These are phyloP conservation scores for Pterostichus madidus DNA, from an alignment of 2,888 invertebrate genomes.

Conservation along the genomic window DNA sequence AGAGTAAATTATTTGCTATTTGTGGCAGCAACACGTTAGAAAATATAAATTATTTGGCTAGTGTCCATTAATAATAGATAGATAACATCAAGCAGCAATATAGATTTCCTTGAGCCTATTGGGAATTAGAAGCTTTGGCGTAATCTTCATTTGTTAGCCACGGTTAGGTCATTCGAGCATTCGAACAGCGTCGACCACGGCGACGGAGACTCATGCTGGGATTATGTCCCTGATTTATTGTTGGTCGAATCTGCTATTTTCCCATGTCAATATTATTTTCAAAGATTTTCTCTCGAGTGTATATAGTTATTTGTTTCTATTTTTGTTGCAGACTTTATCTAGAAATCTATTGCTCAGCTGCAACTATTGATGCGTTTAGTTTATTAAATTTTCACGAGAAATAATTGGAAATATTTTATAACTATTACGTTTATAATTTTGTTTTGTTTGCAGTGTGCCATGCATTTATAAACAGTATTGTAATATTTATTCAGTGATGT, in stretches of 20 bases:
- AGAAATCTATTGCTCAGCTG: slow-evolving; percentile 22
- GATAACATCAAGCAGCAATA: slow-evolving; percentile 46
- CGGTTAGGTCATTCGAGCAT: slow-evolving; percentile 25
- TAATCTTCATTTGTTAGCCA: slow-evolving; percentile 39
- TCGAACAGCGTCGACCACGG: not conserved
- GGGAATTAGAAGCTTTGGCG: slow-evolving; percentile 35
- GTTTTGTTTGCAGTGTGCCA: too few species aligned
- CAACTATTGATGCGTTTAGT: slow-evolving; percentile 22
- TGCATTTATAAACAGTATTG: not conserved
- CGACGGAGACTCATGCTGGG: slow-evolving; percentile 21
- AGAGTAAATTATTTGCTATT: too few species aligned
- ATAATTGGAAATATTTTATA: not conserved
- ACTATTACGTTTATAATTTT: slow-evolving; percentile 11
- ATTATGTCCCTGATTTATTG: slow-evolving; percentile 53
- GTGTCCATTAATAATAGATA: slow-evolving; percentile 33
- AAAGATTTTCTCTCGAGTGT: slow-evolving; percentile 41
- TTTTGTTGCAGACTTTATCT: slow-evolving; percentile 29
- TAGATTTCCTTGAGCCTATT: slow-evolving; percentile 38
- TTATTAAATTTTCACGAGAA: slow-evolving; percentile 33
- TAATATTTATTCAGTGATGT: not conserved
- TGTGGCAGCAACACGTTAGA: not conserved
- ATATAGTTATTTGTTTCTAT: not conserved
- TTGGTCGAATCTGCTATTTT: slow-evolving; percentile 40
- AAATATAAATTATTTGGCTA: slow-evolving; percentile 10
- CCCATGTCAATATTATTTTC: slow-evolving; percentile 56